Conservation (phyloP, 92 coral and sea anemone genomes). For the Heliopora coerulea region DNA sequence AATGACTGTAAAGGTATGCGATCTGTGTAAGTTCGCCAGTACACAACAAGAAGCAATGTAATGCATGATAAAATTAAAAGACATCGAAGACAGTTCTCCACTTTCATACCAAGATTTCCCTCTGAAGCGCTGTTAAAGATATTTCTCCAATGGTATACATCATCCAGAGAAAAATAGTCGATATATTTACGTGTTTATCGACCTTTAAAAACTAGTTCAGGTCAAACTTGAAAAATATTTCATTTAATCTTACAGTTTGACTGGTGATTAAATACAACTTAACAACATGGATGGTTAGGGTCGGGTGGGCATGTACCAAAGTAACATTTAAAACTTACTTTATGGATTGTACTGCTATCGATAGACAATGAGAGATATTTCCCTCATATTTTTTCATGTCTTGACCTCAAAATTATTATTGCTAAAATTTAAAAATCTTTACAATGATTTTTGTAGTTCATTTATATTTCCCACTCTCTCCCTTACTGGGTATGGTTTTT, state of each 20-base stretch:
- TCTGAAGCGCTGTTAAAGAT: not conserved
- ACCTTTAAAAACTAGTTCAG: too few relatives aligned
- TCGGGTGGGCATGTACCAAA: not conserved
- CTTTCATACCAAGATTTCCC: slow-evolving; percentile 2
- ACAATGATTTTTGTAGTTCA: not conserved
- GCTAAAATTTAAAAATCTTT: not conserved
- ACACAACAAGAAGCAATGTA: not conserved
- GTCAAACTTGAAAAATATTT: too few relatives aligned
- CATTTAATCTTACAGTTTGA: too few relatives aligned
- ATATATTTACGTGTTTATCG: too few relatives aligned
- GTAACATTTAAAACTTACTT: not conserved
- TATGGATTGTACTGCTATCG: not conserved
- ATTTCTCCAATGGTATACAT: too few relatives aligned
- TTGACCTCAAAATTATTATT: not conserved
- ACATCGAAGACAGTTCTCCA: not conserved
- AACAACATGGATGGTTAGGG: too few relatives aligned
- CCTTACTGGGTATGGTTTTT: not conserved
- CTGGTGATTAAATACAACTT: too few relatives aligned
- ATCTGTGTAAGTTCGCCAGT: slow-evolving; percentile 9
- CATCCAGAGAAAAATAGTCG: too few relatives aligned
- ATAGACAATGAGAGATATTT: not conserved
- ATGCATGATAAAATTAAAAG: slow-evolving; percentile 13
- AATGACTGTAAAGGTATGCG: not conserved
- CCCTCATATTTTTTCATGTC: not conserved
- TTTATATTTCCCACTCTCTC: not conserved